Base-by-base conservation (phyloP, 2,888 invertebrate genomes). In the Nomada hirtipes region DNA sequence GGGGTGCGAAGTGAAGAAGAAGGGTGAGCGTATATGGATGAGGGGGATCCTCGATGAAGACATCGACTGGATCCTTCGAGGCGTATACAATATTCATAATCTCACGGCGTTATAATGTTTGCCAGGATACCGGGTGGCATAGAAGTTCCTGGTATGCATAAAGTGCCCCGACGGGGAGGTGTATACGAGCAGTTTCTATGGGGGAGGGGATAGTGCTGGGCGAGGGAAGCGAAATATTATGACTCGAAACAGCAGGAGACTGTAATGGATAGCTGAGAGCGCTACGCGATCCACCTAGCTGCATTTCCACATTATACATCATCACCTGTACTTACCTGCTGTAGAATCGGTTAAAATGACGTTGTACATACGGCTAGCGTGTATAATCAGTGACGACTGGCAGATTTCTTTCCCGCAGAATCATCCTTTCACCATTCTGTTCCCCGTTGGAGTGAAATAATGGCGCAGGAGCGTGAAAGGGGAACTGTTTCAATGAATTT, bases 81-180 rank as follows among this genome's bases (percentile, higher is more conserved):
- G 61, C 79, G 84, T 88, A 89, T 92, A 91, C 89, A 89, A 92
- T 91, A 92, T 91, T 91, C 90, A 92, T 92, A 91, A 92, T 92
- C 89, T 85, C 82, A 83, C 76, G 85, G 87, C 83, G 89, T 90
- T 91, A 90, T 91, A 90, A 91, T 89, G 90, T 92, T 91, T 89
- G 88, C 89, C 79, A 59, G 83, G 83, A 89, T 85, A 85, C 79
- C 86, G 73, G 73, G 65, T 76, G 83, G 85, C 80, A 79, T 64
- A 63, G 88, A 85, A 71, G 82, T 82, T 83, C 78, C 81, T 79
- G 80, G 82, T 78, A 86, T 85, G 85, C 87, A 89, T 89, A 87
- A 87, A 86, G 85, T 63, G 75, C 64, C 75, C 59, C 44, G 75
- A 78, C 72, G 75, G 74, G 23, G 53, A 47, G 36, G 68, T 36